Evolutionary conservation across 2,888 invertebrate species (phyloP).

Genomic region (Latrodectus hesperus): DNA sequence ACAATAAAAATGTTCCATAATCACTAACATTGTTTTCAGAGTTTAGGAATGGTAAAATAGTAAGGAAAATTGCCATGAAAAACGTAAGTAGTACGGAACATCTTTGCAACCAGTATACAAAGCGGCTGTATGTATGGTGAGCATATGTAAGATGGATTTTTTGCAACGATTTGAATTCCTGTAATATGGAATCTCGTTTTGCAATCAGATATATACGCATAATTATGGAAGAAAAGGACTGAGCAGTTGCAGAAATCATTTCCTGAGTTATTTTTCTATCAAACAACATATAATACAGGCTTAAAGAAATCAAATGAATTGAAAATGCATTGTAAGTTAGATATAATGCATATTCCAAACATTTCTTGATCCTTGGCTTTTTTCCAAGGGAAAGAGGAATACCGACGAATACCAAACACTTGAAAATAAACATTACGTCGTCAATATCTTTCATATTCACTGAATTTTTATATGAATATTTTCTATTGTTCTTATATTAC

Average conservation of each 20-base stretch:
- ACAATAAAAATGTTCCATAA: too few species aligned
- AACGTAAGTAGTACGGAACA: too few species aligned
- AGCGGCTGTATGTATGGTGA: not conserved
- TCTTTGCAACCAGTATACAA: too few species aligned
- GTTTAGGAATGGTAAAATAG: too few species aligned
- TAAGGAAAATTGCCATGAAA: too few species aligned
- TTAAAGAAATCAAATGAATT: not conserved
- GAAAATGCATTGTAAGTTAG: not conserved
- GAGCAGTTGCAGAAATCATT: not conserved
- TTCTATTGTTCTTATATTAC: too few species aligned
- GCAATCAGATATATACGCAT: not conserved
- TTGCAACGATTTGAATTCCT: not conserved
- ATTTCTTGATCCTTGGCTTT: not conserved
- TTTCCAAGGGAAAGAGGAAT: not conserved
- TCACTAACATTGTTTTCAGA: too few species aligned
- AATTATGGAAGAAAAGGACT: not conserved
- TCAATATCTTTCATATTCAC: too few species aligned
- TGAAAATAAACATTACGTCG: not conserved
- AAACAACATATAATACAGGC: not conserved
- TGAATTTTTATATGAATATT: too few species aligned
- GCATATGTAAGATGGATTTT: not conserved
- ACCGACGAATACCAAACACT: not conserved
- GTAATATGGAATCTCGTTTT: not conserved
- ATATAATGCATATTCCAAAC: not conserved
- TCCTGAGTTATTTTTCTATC: not conserved